A percentile compares a stretch with the other conserved stretches of the same genome.
phyloP scores from a whole-genome alignment of 2,888 invertebrate species.

The Torymus auratus region DNA sequence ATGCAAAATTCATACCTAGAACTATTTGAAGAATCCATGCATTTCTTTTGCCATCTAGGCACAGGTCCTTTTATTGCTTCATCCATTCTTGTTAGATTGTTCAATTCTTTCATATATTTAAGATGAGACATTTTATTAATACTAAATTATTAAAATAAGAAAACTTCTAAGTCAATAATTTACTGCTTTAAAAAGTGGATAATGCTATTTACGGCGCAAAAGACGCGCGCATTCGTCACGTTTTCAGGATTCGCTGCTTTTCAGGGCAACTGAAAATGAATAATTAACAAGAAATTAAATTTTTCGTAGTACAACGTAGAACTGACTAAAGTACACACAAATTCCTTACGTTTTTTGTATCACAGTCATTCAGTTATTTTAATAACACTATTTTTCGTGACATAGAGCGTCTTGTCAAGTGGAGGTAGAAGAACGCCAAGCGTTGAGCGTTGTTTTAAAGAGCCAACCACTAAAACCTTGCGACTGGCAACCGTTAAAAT shows the following conservation, averaged over 20 bases:
- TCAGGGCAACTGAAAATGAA: too few relatives aligned
- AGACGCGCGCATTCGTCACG: constrained; percentile 39
- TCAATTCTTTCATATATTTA: constrained; percentile 88
- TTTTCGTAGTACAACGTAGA: too few relatives aligned
- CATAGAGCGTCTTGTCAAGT: too few relatives aligned
- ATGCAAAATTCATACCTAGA: constrained; percentile 64
- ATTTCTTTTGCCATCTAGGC: constrained; percentile 88
- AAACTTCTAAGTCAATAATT: background rate
- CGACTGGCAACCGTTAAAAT: too few relatives aligned
- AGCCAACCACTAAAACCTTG: too few relatives aligned
- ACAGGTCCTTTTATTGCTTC: constrained; percentile 87
- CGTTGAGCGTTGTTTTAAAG: too few relatives aligned
- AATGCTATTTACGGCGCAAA: constrained; percentile 36
- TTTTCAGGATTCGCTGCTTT: background rate
- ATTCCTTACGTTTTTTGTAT: too few relatives aligned
- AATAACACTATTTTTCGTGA: too few relatives aligned
- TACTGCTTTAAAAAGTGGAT: background rate
- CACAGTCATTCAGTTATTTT: too few relatives aligned
- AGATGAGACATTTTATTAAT: constrained; percentile 84
- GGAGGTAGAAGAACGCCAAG: too few relatives aligned
- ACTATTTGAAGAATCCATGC: constrained; percentile 80
- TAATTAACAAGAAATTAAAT: too few relatives aligned
- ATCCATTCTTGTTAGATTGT: constrained; percentile 86
- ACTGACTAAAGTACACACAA: too few relatives aligned
- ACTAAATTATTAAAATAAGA: background rate